phyloP scores from a whole-genome alignment of 2,888 invertebrate species.

The Subacronicta megacephala region DNA sequence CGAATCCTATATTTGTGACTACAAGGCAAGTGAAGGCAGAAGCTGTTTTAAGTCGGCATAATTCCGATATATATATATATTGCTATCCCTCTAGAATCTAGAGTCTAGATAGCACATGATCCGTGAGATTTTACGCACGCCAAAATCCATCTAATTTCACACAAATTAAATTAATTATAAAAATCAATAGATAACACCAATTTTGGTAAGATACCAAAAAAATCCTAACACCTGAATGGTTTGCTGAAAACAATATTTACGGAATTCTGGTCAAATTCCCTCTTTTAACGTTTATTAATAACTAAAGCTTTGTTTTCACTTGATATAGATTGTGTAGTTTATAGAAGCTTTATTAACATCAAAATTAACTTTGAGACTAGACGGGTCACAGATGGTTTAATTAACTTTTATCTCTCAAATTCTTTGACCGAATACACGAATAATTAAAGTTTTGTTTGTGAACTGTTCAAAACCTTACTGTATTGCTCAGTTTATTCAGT shows the following conservation, averaged over 20 bases:
- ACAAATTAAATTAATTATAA: too few relatives aligned
- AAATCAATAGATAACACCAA: too few relatives aligned
- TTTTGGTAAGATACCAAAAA: too few relatives aligned
- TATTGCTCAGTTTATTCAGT: conserved; percentile 9
- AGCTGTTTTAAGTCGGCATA: too few relatives aligned
- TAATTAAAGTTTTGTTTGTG: conserved; percentile 50
- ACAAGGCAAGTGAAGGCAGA: too few relatives aligned
- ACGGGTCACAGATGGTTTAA: conserved; percentile 41
- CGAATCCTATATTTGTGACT: too few relatives aligned
- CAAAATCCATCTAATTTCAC: too few relatives aligned
- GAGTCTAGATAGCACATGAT: too few relatives aligned
- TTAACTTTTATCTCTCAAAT: conserved; percentile 44
- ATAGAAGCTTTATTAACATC: conserved; percentile 27
- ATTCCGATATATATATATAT: too few relatives aligned
- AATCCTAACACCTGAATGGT: too few relatives aligned
- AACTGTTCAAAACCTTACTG: conserved; percentile 37
- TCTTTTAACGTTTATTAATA: conserved; percentile 1
- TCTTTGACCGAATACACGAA: conserved; percentile 41
- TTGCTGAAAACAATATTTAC: not conserved
- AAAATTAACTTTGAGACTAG: conserved; percentile 38
- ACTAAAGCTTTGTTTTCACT: conserved; percentile 6
- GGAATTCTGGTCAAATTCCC: not conserved
- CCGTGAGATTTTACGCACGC: too few relatives aligned
- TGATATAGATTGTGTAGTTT: conserved; percentile 9
- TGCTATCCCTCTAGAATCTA: too few relatives aligned